phyloP scores from a whole-genome alignment of 2,113 vertebrate genomes.

The Pomatostomus ruficeps region DNA sequence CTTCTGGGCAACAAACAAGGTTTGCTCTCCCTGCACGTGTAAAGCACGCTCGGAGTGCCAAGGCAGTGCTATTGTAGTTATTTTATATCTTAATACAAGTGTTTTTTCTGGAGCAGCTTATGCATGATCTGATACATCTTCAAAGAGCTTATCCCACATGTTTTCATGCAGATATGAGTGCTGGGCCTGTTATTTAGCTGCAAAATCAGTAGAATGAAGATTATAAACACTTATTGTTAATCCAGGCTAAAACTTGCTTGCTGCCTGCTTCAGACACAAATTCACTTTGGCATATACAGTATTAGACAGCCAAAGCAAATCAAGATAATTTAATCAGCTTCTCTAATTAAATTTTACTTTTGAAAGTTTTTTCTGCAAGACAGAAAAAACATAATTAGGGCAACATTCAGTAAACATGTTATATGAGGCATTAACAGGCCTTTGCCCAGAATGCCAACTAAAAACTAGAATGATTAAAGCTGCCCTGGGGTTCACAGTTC shows the following conservation, averaged over 20 bases:
- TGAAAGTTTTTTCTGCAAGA: conserved; percentile 8
- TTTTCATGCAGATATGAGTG: neutral
- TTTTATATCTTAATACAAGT: neutral
- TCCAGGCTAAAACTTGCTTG: conserved; percentile 33
- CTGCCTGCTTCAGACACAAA: conserved; percentile 33
- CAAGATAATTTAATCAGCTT: conserved; percentile 41
- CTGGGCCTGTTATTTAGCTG: neutral
- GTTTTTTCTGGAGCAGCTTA: neutral
- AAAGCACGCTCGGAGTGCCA: neutral
- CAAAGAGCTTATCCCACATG: neutral
- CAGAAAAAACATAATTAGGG: neutral
- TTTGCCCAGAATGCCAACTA: neutral
- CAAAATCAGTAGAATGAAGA: neutral
- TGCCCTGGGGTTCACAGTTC: neutral
- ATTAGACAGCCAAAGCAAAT: conserved; percentile 37
- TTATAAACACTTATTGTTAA: conserved; percentile 36
- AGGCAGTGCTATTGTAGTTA: neutral
- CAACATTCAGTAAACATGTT: neutral
- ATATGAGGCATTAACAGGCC: neutral
- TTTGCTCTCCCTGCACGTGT: neutral
- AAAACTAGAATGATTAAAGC: neutral
- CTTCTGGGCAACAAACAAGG: neutral
- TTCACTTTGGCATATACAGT: conserved; percentile 8
- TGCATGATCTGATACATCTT: neutral
- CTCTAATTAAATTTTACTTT: conserved; percentile 23